These are phyloP conservation scores for Metaphire vulgaris DNA, from an alignment of 1,140 invertebrate genomes.

Conservation along the genomic window DNA sequence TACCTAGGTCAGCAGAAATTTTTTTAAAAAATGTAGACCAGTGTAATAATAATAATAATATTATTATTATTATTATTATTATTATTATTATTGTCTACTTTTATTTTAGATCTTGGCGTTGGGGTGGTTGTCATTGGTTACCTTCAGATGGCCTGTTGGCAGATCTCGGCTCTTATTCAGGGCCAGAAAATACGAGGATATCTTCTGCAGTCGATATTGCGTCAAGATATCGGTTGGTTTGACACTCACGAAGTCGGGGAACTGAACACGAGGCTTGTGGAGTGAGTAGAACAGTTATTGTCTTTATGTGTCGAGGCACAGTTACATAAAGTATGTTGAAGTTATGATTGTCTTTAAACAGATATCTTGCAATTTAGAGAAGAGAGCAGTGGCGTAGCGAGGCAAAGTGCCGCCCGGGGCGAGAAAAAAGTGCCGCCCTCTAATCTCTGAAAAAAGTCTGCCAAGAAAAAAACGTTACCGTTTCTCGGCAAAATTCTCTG, in stretches of 20 bases:
- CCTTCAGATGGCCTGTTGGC: slow-evolving; percentile 51
- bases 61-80: no score
- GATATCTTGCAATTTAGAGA: neutral
- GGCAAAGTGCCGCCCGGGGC: no score
- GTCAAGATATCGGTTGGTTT: slow-evolving; percentile 87
- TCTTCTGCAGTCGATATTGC: slow-evolving; percentile 69
- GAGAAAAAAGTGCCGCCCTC: no score
- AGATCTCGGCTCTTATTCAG: slow-evolving; percentile 56
- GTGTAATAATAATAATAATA: no score
- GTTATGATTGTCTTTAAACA: neutral
- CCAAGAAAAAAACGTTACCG: no score
- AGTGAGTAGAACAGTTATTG: slow-evolving; percentile 77
- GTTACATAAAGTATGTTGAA: neutral
- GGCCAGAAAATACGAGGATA: slow-evolving; percentile 64
- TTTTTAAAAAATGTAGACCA: no score
- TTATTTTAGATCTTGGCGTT: slow-evolving; percentile 38
- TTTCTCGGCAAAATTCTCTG: no score
- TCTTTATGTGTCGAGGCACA: no score
- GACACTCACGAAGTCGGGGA: slow-evolving; percentile 78
- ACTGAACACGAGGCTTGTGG: slow-evolving; percentile 77
- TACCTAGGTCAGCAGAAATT: no score
- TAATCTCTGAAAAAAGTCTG: no score
- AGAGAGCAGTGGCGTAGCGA: no score
- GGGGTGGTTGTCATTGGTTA: slow-evolving; percentile 41
- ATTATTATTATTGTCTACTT: no score